Base-by-base conservation (phyloP, 1,140 invertebrate genomes). In the Solen grandis region DNA sequence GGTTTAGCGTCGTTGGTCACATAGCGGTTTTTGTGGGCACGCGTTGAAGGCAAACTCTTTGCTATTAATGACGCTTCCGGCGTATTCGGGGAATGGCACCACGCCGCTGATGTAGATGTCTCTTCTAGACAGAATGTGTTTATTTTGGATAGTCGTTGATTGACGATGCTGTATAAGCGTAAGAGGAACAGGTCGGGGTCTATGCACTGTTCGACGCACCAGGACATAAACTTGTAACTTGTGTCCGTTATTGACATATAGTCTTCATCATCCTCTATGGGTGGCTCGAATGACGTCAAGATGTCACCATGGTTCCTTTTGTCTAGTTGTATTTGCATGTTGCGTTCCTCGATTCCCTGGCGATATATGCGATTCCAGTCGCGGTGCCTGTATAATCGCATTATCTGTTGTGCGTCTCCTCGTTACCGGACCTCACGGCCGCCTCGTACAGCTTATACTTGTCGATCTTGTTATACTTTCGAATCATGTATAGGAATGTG, bases 21-120 rank as follows among this genome's bases (percentile, higher is more conserved):
- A 57, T 33, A 55, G 25, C n/a, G 55, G 52, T 25, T 33, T 57
- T 3, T 72, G 10, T 2, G 57, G n/a, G 33, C 25, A 55, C 2
- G 22, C 69, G 5, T 52, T n/a, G 33, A 72, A 72, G 1, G 50
- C 29, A 31, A 72, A 72, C 22, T 72, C 69, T 38, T 72, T 72
- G 19, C 22, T n/a, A 10, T 22, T 72, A 29, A 52, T 72, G 27
- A 35, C 13, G 8, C 3, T 27, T 35, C 52, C 69, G 1, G 8
- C 54, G 16, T 29, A 33, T n/a, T 8, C 8, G 3, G 13, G n/a
- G n/a, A 31, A n/a, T 5, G 52, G 69, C 5, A 55, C 13, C 2
- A 72, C 19, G n/a, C 8, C 29, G 3, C 19, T 55, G 2, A 31
- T 57, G 55, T 72, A n/a, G 4, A 14, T 19, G 19, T 46, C n/a